These are phyloP conservation scores for Venusia cambrica DNA, from an alignment of 2,888 invertebrate genomes.

Conservation along the genomic window DNA sequence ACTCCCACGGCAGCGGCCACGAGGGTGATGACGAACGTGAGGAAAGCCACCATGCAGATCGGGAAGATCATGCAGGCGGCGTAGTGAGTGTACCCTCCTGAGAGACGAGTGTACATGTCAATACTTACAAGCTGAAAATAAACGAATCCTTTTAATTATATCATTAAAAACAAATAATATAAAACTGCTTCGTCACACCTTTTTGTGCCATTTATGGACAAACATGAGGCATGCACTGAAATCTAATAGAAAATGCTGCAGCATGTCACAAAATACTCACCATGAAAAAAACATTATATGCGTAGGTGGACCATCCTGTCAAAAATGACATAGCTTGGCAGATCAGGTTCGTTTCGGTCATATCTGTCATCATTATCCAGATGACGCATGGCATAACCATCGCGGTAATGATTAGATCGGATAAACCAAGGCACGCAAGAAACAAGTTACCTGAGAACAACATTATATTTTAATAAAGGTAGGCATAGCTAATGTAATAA, in stretches of 20 bases:
- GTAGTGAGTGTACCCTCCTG: slow-evolving; percentile 64
- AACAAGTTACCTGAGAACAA: slow-evolving; percentile 83
- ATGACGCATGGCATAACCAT: slow-evolving; percentile 85
- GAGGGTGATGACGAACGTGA: slow-evolving; percentile 81
- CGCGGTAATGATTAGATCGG: slow-evolving; percentile 86
- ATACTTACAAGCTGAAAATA: slow-evolving; percentile 72
- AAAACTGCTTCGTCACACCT: too few relatives aligned
- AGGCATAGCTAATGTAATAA: too few relatives aligned
- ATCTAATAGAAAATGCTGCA: too few relatives aligned
- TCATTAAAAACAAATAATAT: too few relatives aligned
- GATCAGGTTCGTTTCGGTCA: slow-evolving; percentile 78
- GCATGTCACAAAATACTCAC: too few relatives aligned
- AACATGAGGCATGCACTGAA: too few relatives aligned
- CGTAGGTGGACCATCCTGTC: slow-evolving; percentile 1
- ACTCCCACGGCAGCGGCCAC: slow-evolving; percentile 82
- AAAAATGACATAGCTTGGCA: too few relatives aligned
- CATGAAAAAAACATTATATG: neutral
- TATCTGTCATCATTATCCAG: slow-evolving; percentile 85
- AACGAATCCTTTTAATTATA: neutral
- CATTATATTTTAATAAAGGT: too few relatives aligned
- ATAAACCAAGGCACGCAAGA: slow-evolving; percentile 87
- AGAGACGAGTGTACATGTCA: slow-evolving; percentile 84
- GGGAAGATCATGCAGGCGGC: slow-evolving; percentile 70
- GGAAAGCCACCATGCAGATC: slow-evolving; percentile 72
- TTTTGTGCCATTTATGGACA: too few relatives aligned